phyloP scores from a whole-genome alignment of 2,888 invertebrate genomes.

The Nematopogon swammerdamellus region DNA sequence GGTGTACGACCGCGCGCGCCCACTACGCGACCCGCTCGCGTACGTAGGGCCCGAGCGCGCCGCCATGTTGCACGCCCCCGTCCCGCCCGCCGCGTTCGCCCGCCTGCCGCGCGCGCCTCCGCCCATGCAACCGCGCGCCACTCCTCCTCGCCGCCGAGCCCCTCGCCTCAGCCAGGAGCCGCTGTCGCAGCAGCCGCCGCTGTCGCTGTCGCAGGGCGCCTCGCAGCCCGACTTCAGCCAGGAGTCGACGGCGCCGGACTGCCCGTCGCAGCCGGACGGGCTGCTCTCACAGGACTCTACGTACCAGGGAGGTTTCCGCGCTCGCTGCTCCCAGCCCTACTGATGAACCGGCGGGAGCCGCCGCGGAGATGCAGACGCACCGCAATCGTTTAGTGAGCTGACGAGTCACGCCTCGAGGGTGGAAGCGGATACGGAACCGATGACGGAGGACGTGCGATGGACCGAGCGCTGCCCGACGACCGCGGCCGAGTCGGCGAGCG shows the following conservation, averaged over 20 bases:
- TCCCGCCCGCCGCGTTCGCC: constrained; percentile 94
- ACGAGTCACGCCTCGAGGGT: neutral
- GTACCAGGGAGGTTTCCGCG: constrained; percentile 72
- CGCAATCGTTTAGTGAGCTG: neutral
- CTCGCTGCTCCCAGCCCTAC: constrained; percentile 66
- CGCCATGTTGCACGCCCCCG: constrained; percentile 74
- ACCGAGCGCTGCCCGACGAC: too few relatives aligned
- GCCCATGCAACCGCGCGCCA: constrained; percentile 72
- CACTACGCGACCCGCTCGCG: constrained; percentile 87
- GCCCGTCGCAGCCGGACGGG: constrained; percentile 92
- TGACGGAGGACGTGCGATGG: neutral
- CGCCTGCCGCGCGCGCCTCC: constrained; percentile 69
- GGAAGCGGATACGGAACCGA: neutral
- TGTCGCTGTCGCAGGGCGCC: constrained; percentile 71
- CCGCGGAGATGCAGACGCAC: constrained; percentile 64
- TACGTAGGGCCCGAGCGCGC: constrained; percentile 87
- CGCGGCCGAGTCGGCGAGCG: neutral
- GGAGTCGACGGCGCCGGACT: constrained; percentile 82
- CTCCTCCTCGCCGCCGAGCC: constrained; percentile 57
- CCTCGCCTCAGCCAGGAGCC: constrained; percentile 64
- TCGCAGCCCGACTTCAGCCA: constrained; percentile 73
- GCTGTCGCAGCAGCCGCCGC: constrained; percentile 68
- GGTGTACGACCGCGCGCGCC: constrained; percentile 81
- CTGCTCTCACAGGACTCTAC: constrained; percentile 91
- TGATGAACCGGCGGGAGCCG: constrained; percentile 70